Base-by-base conservation (phyloP, 2,888 invertebrate genomes). In the Andrena bucephala region DNA sequence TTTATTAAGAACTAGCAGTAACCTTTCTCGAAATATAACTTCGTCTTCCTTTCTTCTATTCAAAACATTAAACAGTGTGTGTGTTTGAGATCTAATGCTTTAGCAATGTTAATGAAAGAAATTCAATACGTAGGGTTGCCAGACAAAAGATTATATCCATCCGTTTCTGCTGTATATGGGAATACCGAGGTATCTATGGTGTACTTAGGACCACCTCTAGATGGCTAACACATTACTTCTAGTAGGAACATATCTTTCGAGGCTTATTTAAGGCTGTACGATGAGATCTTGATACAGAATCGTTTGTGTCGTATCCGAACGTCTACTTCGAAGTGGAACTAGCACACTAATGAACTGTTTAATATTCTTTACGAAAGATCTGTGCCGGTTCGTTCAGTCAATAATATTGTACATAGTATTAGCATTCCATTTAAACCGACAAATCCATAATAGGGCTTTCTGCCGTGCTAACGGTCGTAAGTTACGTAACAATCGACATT, bases 151-250 rank as follows among this genome's bases (percentile, higher is more conserved):
- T 95, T 99, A 72, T 99, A 97, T 94, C 99, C 99, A 81, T 98
- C 99, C 81, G 98, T 99, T 71, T 99, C 99, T 67, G 99, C 99
- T 81, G 99, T 99, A 13, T 99, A 99, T 95, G 99, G 99, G 81
- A 99, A 99, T 94, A 99, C 99, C 66, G 99, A 99, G 96, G 99
- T 99, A 57, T 99, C 99, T 52, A 99, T 99, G 99, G 98, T 99
- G 60, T 99, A 99, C 94, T 95, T 99, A 91, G 99, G 99, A 86
- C 97, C 97, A 85, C 99, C 99, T n/a, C 94, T 98, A 92, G 99
- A 99, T 96, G 99, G 99, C 95, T 98, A 96, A 87, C 95, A 94
- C 84, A 84, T 65, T 71, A 82, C 76, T 71, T 76, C 67, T 63
- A 76, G 42, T 73, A 75, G 74, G 82, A 50, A 83, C 63, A 79